Base-by-base conservation (phyloP, 1,140 invertebrate species). In the Charaxes varanes region DNA sequence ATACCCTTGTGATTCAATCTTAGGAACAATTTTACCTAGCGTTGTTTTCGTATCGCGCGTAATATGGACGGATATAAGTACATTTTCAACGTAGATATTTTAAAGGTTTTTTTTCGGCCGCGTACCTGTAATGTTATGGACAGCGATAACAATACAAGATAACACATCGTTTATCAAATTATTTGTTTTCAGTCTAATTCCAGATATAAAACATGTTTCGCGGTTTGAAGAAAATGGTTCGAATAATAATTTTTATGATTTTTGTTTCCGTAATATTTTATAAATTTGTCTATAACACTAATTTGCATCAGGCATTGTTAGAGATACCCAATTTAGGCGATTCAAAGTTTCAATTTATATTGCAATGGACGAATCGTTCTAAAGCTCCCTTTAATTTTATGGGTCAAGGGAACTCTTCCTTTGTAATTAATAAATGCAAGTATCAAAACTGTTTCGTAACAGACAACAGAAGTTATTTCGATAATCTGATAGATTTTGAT, bases 381-480 rank as follows among this genome's bases (percentile, higher is more conserved):
- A 41, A 35, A 16, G 42, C 55, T 2, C 71, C 68, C 6, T 70
- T 72, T 28, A 46, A 50, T 11, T 49, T 53, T 11, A 60, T 76
- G 47, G 54, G 59, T 0, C 24, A 41, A 31, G 66, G 64, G 1
- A 54, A 48, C 23, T 37, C 37, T 1, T 53, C 49, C 3, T 76
- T 76, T 19, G 34, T 62, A 12, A 31, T 53, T 8, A 50, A 62
- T 26, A 53, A 62, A 7, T 77, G 72, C 19, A 21, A 41, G 4
- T 41, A 54, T 24, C 52, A 35, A 1, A 73, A 73, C 34, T 77
- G 72, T 45, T 52, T 41, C 7, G 61, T 77, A 0, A 71, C 64
- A 4, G 31, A 46, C 6, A 41, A 73, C 17, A 36, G 10, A 10
- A 28, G 30, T 2, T 57, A 47, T 28, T 55, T 71, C 0, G 18